Evolutionary conservation across 2,797 vertebrate species (phyloP).

Genomic region (Oryzias sinensis): DNA sequence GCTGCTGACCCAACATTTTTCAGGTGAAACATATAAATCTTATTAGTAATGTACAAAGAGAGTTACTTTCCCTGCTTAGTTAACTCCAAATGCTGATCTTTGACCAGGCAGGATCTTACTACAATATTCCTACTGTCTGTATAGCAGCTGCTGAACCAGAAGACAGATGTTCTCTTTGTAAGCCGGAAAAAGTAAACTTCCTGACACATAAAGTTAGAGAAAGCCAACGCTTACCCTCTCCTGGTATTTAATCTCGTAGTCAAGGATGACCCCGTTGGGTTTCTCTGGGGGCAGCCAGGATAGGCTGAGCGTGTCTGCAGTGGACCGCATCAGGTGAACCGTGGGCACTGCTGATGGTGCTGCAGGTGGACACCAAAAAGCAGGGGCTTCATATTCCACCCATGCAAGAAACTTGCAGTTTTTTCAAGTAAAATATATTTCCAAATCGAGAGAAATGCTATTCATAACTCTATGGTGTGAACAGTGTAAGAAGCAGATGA

Average conservation of each 20-base stretch:
- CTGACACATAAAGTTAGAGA: slow-evolving; percentile 5
- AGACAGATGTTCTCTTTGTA: background rate
- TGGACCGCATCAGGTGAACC: slow-evolving; percentile 91
- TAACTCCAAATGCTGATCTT: too few species aligned
- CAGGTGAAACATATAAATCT: too few species aligned
- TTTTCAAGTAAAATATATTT: slow-evolving; percentile 22
- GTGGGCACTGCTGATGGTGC: slow-evolving; percentile 93
- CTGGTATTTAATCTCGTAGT: slow-evolving; percentile 98
- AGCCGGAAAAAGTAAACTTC: background rate
- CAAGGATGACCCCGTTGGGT: slow-evolving; percentile 96
- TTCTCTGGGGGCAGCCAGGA: slow-evolving; percentile 95
- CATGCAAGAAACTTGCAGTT: slow-evolving; percentile 1
- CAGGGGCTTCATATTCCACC: slow-evolving; percentile 3
- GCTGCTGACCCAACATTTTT: too few species aligned
- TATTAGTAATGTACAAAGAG: too few species aligned
- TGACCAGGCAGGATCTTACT: background rate
- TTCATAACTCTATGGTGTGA: slow-evolving; percentile 31
- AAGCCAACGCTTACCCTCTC: slow-evolving; percentile 85
- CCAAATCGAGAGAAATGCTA: slow-evolving; percentile 27
- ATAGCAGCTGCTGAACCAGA: slow-evolving; percentile 14
- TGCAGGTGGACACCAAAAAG: slow-evolving; percentile 52
- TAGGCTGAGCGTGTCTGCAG: slow-evolving; percentile 89
- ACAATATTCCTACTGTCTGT: slow-evolving; percentile 8
- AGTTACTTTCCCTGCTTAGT: too few species aligned
- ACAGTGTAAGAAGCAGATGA: slow-evolving; percentile 23